Evolutionary conservation across 2,113 vertebrate genomes (phyloP).

Genomic region (Polyodon spathula): DNA sequence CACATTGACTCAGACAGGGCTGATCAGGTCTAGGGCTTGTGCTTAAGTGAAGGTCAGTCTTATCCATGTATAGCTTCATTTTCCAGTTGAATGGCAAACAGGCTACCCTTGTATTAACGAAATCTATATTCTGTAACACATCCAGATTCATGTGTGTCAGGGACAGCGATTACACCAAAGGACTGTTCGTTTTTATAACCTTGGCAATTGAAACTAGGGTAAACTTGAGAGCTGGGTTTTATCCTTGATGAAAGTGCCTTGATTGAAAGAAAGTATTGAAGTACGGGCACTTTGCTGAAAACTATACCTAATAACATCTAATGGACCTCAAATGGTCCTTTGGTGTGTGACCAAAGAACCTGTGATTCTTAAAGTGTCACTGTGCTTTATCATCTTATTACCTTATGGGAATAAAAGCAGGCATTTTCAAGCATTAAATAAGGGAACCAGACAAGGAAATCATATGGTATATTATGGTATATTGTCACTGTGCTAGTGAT

Average conservation of each 20-base stretch:
- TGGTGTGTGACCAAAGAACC: not conserved
- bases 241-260: not conserved
- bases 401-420: not conserved
- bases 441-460: not conserved
- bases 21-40: not conserved
- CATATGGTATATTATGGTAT: not conserved
- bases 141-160: conserved; percentile 4
- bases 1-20: not conserved
- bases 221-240: not conserved
- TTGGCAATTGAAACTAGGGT: not conserved
- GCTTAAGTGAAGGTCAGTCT: not conserved
- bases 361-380: not conserved
- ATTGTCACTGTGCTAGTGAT: not conserved
- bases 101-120: conserved; percentile 33
- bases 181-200: not conserved
- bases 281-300: not conserved
- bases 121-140: conserved; percentile 34
- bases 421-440: not conserved
- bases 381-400: not conserved
- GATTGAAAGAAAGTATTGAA: not conserved
- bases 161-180: not conserved
- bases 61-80: not conserved
- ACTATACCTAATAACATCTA: not conserved
- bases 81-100: conserved; percentile 33
- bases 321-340: not conserved